Base-by-base conservation (phyloP, 2,113 vertebrate genomes). In the Engraulis encrasicolus region DNA sequence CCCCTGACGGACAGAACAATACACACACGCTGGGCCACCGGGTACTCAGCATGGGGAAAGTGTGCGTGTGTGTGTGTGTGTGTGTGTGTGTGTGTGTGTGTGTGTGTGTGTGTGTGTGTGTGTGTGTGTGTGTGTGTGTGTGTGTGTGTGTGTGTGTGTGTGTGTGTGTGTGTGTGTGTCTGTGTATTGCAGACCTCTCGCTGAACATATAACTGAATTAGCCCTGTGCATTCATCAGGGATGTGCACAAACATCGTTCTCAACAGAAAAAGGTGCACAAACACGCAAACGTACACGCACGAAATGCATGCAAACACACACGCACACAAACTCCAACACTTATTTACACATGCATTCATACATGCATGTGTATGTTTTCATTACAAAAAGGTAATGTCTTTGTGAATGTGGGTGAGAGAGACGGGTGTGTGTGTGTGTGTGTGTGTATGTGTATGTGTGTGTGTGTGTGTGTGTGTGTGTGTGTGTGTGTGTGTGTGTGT, bases 11-110 rank as follows among this genome's bases (percentile, higher is more conserved):
- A 81, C 50, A 48, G 20, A 7, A 14, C 5, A 19, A 45, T 81
- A 27, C 50, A 40, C 48, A 50, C 54, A 40, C 77, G 74, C 85
- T 81, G 80, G 38, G 82, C 74, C 31, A 18, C 23, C 1, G 31
- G 15, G 58, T 15, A 11, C 58, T 66, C 58, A 66, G 58, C 58
- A 66, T 66, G 58, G 15, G 23, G 7, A 66, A 31, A 23, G 31
- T 66, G 40, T 66, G 23, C 12, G 58, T 58, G 52, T 54, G 52
- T 58, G 52, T 58, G 52, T n/a, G 52, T 19, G 52, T 58, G 17
- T 58, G 18, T 58, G 52, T 20, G 6, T 58, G 18, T 20, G 54
- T 20, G n/a, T n/a, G 2, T 20, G n/a, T 58, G 54, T 20, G 19
- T n/a, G 4, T 58, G 19, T 6, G 54, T 58, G 40, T n/a, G n/a